These are phyloP conservation scores for Epizoanthus illoricatus DNA, from an alignment of 92 coral and sea anemone species.

Conservation along the genomic window DNA sequence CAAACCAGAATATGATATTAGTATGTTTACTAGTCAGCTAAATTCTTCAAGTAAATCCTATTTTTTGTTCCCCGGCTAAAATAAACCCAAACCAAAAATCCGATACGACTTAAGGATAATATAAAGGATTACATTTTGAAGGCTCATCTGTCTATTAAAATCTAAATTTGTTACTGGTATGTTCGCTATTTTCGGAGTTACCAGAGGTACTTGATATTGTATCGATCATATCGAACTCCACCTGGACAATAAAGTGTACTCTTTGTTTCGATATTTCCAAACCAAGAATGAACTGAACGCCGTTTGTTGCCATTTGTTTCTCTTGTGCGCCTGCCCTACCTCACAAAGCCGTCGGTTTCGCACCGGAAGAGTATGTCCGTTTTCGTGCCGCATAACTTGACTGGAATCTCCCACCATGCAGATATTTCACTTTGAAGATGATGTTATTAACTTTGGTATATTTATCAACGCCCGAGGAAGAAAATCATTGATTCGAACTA, in stretches of 20 bases:
- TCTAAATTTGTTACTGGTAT: no score
- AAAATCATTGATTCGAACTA: neutral
- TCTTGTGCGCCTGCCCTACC: neutral
- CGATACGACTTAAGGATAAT: neutral
- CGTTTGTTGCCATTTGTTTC: neutral
- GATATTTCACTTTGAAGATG: neutral
- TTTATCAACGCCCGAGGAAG: neutral
- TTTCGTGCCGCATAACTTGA: constrained; percentile 8
- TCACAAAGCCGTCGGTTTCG: constrained; percentile 25
- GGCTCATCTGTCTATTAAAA: no score
- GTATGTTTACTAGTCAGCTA: neutral
- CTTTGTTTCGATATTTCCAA: neutral
- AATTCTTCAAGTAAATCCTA: neutral
- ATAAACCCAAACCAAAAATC: neutral
- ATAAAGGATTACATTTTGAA: no score
- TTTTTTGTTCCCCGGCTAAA: neutral
- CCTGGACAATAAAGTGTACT: neutral
- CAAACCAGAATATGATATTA: neutral
- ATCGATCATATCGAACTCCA: no score
- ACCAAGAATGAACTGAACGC: neutral
- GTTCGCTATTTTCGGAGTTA: no score
- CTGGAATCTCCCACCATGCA: constrained; percentile 4
- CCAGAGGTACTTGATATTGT: no score
- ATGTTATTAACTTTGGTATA: no score
- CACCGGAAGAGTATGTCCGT: constrained; percentile 11